Conservation (phyloP, 1,140 invertebrate genomes). For the Atta colombica region DNA sequence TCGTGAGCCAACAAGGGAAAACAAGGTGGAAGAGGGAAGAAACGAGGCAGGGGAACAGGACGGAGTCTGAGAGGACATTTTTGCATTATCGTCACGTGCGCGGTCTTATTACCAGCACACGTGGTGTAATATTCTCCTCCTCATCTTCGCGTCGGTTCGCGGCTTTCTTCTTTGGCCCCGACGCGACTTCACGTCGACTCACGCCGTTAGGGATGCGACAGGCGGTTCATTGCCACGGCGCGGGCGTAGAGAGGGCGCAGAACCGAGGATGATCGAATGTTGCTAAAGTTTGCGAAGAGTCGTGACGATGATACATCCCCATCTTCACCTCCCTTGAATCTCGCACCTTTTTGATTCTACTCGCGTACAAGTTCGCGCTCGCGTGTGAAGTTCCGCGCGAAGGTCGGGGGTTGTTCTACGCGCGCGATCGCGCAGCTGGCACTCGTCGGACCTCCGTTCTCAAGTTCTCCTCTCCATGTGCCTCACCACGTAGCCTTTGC, state of each 20-base stretch:
- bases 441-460: conserved; percentile 1
- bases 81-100: conserved; percentile 84
- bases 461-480: not conserved
- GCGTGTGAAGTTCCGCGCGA: conserved; percentile 25
- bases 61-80: conserved; percentile 72
- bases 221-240: conserved; percentile 69
- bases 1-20: conserved; percentile 37
- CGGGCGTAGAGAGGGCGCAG: not conserved
- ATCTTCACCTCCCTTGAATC: not conserved
- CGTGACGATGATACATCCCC: conserved; percentile 76
- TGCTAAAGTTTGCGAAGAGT: conserved; percentile 77
- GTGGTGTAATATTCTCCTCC: conserved; percentile 83
- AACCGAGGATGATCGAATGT: conserved; percentile 79
- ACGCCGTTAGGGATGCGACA: conserved; percentile 81
- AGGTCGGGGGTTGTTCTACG: conserved; percentile 23
- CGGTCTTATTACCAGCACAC: conserved; percentile 85
- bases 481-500: conserved; percentile 7
- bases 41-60: conserved; percentile 40
- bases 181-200: conserved; percentile 55
- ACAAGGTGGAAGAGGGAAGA: conserved; percentile 29
- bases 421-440: conserved; percentile 35
- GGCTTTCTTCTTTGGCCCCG: conserved; percentile 61
- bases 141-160: conserved; percentile 67
- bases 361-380: conserved; percentile 44
- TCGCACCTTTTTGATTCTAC: conserved; percentile 54